Conservation (phyloP, 2,888 invertebrate species). For the Hartigia nigra region DNA sequence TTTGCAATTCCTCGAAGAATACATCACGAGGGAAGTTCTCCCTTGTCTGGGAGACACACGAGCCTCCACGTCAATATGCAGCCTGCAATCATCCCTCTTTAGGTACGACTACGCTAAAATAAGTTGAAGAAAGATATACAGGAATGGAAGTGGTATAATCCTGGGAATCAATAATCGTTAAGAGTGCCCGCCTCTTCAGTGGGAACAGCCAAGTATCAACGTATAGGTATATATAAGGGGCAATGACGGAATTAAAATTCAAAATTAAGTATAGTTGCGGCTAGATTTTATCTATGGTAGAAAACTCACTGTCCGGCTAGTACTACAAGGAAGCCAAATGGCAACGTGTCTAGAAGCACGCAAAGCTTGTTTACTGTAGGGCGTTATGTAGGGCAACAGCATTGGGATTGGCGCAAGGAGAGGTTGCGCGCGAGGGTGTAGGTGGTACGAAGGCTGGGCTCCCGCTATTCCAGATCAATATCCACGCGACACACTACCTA, state of each 20-base stretch:
- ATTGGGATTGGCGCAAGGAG: conserved; percentile 25
- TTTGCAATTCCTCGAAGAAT: conserved; percentile 87
- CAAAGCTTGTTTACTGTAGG: background rate
- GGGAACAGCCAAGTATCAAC: background rate
- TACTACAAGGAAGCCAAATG: background rate
- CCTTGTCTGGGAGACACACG: conserved; percentile 87
- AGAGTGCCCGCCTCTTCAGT: background rate
- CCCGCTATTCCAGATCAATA: conserved; percentile 54
- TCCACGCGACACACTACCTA: conserved; percentile 29
- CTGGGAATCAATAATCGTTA: background rate
- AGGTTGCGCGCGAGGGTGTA: conserved; percentile 1
- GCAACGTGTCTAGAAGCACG: background rate
- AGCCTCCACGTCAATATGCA: conserved; percentile 85
- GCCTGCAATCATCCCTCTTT: conserved; percentile 87
- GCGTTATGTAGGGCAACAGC: conserved; percentile 30
- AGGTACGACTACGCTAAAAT: conserved; percentile 68
- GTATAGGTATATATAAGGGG: background rate
- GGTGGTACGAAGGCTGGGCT: conserved; percentile 11
- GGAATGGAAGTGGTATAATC: background rate
- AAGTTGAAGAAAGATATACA: background rate
- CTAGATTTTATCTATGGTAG: background rate
- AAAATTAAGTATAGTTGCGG: background rate
- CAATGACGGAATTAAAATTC: background rate
- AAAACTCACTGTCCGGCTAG: background rate
- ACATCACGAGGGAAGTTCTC: conserved; percentile 81